These are phyloP conservation scores for Gadus macrocephalus DNA, from an alignment of 2,113 vertebrate genomes.

Conservation along the genomic window DNA sequence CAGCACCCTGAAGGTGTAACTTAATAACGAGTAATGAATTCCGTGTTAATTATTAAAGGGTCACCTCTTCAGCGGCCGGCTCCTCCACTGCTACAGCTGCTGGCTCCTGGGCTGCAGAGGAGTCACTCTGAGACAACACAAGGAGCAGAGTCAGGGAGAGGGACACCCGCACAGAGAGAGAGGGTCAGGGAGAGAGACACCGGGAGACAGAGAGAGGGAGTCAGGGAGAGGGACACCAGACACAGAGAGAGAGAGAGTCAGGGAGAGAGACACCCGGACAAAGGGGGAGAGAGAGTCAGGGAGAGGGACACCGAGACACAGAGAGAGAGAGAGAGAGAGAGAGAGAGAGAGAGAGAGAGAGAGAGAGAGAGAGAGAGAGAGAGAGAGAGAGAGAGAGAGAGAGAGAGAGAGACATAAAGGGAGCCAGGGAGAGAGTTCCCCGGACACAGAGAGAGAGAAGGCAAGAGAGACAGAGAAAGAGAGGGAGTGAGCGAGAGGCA, in stretches of 20 bases:
- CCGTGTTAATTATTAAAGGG: no score
- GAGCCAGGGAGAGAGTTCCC: not conserved
- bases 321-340: no score
- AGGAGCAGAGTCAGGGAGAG: not conserved
- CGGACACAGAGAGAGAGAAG: no score
- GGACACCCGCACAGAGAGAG: constrained; percentile 11
- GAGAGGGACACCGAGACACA: constrained; percentile 17
- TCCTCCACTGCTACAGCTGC: constrained; percentile 31
- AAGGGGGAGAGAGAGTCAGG: not conserved
- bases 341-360: not conserved
- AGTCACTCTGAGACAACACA: constrained; percentile 43
- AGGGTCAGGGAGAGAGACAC: constrained; percentile 7
- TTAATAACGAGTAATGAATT: no score
- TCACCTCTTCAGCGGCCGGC: not conserved
- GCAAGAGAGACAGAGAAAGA: no score
- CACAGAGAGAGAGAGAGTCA: constrained; percentile 1
- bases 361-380: constrained; percentile 9
- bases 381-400: not conserved
- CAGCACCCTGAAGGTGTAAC: no score
- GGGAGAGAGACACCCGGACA: constrained; percentile 18
- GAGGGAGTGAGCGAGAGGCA: constrained; percentile 12
- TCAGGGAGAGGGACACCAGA: constrained; percentile 12
- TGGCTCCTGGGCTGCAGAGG: constrained; percentile 37
- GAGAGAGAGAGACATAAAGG: not conserved
- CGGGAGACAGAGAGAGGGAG: not conserved